These are phyloP conservation scores for Halictus ligatus DNA, from an alignment of 2,888 invertebrate genomes.

Conservation along the genomic window DNA sequence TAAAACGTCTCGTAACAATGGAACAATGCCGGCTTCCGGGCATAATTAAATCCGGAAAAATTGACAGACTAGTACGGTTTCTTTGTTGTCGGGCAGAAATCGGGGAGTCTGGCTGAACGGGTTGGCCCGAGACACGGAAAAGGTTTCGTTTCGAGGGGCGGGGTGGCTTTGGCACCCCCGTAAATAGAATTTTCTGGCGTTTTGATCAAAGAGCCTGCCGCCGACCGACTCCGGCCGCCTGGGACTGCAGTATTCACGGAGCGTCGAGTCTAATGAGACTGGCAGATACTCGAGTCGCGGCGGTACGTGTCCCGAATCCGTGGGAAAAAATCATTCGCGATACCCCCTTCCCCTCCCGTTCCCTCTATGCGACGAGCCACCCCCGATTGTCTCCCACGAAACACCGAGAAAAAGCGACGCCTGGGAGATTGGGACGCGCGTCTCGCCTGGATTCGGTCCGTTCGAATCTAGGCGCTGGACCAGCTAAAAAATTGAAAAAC, in stretches of 20 bases:
- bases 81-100: constrained; percentile 16
- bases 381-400: neutral
- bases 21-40: constrained; percentile 54
- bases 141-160: neutral
- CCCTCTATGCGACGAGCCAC: neutral
- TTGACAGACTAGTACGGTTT: constrained; percentile 64
- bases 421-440: neutral
- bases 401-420: neutral
- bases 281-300: constrained; percentile 28
- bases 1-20: neutral
- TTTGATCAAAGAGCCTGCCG: constrained; percentile 60
- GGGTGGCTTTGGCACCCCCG: constrained; percentile 49
- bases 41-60: constrained; percentile 69
- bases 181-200: constrained; percentile 62
- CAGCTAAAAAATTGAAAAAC: neutral
- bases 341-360: neutral
- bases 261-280: constrained; percentile 57
- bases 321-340: constrained; percentile 32
- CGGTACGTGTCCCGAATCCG: constrained; percentile 44
- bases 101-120: neutral
- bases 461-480: neutral
- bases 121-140: neutral
- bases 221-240: constrained; percentile 9
- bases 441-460: neutral
- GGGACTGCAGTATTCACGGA: constrained; percentile 24